These are phyloP conservation scores for Xyrichtys novacula DNA, from an alignment of 2,797 vertebrate species.

Conservation along the genomic window DNA sequence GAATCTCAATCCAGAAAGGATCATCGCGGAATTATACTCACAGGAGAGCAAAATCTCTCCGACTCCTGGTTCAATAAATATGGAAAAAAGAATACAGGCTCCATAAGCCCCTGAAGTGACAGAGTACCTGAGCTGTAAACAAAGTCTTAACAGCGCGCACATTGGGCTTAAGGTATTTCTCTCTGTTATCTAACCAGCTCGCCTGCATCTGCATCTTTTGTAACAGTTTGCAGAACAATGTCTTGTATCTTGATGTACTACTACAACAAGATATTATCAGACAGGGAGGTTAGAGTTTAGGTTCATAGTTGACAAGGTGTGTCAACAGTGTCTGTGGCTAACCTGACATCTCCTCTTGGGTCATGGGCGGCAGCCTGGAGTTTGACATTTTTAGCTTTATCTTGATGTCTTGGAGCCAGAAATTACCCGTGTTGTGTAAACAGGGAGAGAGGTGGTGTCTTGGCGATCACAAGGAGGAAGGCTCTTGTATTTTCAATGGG, in stretches of 20 bases:
- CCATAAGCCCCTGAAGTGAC: background rate
- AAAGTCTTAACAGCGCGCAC: background rate
- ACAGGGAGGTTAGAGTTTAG: background rate
- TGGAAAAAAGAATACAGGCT: background rate
- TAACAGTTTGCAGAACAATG: no score
- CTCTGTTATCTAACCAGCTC: background rate
- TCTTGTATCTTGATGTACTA: background rate
- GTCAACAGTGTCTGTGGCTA: background rate
- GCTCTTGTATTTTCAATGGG: no score
- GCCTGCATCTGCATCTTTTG: background rate
- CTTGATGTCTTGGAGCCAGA: background rate
- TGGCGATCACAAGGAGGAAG: no score
- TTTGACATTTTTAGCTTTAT: background rate
- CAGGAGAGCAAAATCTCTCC: background rate
- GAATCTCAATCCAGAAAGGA: constrained; percentile 13
- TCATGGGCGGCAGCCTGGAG: background rate
- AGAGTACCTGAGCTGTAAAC: background rate
- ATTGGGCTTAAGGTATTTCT: background rate
- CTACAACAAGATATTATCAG: background rate
- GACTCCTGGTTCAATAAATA: background rate
- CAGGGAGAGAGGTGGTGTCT: no score
- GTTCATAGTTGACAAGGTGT: background rate
- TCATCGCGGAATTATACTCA: background rate
- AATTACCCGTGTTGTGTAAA: no score
- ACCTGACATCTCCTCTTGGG: background rate